A percentile compares a stretch with the other conserved stretches of the same genome.
phyloP scores from a whole-genome alignment of 2,888 invertebrate genomes.

The Catocala fraxini region DNA sequence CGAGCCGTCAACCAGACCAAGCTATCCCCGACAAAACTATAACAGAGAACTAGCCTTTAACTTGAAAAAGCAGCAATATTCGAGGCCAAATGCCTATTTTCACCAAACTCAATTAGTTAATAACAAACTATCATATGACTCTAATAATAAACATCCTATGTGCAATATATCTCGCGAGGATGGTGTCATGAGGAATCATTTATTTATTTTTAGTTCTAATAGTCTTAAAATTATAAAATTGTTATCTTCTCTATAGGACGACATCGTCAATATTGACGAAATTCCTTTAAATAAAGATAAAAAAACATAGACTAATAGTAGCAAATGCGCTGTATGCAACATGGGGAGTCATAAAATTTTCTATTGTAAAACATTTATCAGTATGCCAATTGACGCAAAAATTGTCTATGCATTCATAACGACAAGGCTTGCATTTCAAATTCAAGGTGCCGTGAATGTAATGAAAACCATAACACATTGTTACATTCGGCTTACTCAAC shows the following conservation, averaged over 20 bases:
- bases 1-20: slow-evolving; percentile 1
- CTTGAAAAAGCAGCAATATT: background rate
- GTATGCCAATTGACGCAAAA: slow-evolving; percentile 8
- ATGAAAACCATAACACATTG: slow-evolving; percentile 21
- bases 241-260: no score
- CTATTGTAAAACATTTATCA: slow-evolving; percentile 10
- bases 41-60: background rate
- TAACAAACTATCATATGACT: no score
- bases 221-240: no score
- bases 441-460: no score
- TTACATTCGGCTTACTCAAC: slow-evolving; percentile 10
- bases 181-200: no score
- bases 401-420: slow-evolving; percentile 19
- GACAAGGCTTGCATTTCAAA: slow-evolving; percentile 14
- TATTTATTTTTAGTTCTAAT: no score
- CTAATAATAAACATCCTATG: no score
- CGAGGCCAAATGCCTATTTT: background rate
- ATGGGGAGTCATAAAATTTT: slow-evolving; percentile 7
- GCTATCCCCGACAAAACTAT: slow-evolving; percentile 1
- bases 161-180: no score
- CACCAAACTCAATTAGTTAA: background rate
- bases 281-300: no score
- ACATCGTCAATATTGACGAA: no score
- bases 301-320: no score
- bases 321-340: slow-evolving; percentile 5